Evolutionary conservation across 2,113 vertebrate species (phyloP).

Genomic region (Dasyornis broadbenti): DNA sequence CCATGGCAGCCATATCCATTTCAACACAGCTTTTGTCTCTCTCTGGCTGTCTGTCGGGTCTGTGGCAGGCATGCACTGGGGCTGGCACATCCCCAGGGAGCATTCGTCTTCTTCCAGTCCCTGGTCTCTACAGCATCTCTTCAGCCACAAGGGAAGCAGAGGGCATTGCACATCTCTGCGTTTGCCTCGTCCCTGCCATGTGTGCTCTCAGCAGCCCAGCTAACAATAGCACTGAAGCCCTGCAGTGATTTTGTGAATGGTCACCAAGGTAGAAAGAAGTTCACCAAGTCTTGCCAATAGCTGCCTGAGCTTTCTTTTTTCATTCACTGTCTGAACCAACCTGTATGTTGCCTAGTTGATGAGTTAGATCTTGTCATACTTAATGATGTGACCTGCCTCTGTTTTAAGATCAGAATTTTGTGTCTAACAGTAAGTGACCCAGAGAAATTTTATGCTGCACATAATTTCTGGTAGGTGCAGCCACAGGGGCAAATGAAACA

Average conservation of each 20-base stretch:
- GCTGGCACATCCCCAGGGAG: background rate
- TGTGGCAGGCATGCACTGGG: rapidly evolving
- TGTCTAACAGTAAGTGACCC: background rate
- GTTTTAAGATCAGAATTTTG: background rate
- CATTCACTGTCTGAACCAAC: background rate
- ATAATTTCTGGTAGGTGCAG: background rate
- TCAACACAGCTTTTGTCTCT: background rate
- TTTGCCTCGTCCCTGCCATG: rapidly evolving
- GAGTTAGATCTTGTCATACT: background rate
- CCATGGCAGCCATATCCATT: background rate
- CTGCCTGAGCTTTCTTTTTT: background rate
- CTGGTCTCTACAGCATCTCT: background rate
- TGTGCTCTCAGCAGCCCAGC: background rate
- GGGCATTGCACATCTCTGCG: background rate
- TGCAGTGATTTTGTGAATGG: background rate
- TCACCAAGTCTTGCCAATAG: background rate
- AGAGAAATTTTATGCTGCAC: background rate
- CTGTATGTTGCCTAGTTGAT: background rate
- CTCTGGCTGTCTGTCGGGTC: background rate
- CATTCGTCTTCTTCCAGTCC: background rate
- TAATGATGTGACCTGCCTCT: background rate
- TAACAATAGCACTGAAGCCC: background rate
- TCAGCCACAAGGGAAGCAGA: background rate
- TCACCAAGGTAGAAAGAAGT: background rate
- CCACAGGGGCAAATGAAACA: background rate